phyloP scores from a whole-genome alignment of 1,140 invertebrate species.

The Sminthurinus signatus region DNA sequence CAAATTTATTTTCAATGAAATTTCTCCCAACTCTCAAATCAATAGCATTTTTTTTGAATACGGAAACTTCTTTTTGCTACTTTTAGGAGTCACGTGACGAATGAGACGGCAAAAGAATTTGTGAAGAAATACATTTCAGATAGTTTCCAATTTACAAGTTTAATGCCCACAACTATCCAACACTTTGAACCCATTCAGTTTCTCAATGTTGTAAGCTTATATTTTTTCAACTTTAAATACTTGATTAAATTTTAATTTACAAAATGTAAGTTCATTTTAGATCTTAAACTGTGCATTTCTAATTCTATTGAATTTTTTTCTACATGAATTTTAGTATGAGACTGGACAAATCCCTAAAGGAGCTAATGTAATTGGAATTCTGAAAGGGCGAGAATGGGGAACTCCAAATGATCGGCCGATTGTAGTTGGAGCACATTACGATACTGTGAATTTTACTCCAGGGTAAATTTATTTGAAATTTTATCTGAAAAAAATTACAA shows the following conservation, averaged over 20 bases:
- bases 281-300: not conserved
- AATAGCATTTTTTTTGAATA: too few species aligned
- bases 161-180: constrained; percentile 30
- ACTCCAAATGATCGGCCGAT: constrained; percentile 45
- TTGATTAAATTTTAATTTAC: not conserved
- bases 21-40: too few species aligned
- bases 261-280: not conserved
- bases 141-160: constrained; percentile 32
- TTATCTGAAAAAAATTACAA: constrained; percentile 1
- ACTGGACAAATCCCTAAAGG: constrained; percentile 41
- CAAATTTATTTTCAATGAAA: too few species aligned
- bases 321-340: constrained; percentile 26
- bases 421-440: constrained; percentile 49
- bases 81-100: constrained; percentile 39
- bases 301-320: constrained; percentile 1
- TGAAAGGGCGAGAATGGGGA: constrained; percentile 45
- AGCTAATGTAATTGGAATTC: constrained; percentile 46
- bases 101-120: constrained; percentile 39
- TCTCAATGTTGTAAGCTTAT: constrained; percentile 36
- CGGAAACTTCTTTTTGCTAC: constrained; percentile 19
- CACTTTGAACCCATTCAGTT: constrained; percentile 40
- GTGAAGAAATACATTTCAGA: constrained; percentile 39
- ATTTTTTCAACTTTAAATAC: not conserved
- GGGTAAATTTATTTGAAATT: constrained; percentile 14
- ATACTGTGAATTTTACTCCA: constrained; percentile 43